Base-by-base conservation (phyloP, 2,797 vertebrate genomes). In the Alectoris magna region DNA sequence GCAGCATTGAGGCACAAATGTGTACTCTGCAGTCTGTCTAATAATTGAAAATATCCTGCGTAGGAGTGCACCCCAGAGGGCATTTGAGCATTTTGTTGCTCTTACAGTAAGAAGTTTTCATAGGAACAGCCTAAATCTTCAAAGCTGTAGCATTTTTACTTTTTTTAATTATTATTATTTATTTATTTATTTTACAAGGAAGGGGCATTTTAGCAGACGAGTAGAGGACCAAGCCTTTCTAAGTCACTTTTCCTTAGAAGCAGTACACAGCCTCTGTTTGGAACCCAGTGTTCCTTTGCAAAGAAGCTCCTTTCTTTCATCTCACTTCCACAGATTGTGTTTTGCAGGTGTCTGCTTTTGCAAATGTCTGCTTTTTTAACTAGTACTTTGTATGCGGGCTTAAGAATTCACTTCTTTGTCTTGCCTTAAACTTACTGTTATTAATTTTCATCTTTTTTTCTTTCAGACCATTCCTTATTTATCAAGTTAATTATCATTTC, bases 131-230 rank as follows among this genome's bases (percentile, higher is more conserved):
- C 22, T 71, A 14, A 34, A 22, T 63, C 19, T 60, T 84, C 29
- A 34, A 77, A 11, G 6, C 19, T 6, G 9, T 55, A 44, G 11
- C 55, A 29, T 22, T 63, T 27, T 1, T 6, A 2, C 49, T 60
- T 34, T 34, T 34, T 34, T 34, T 34, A 34, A 34, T 34, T 34
- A 34, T 34, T 34, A 34, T 34, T 34, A 34, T 27, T 1, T 6
- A 2, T 27, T 1, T 6, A 2, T 27, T 1, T 6, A 2, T 3
- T 56, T 60, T 56, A n/a, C 2, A 2, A 21, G 15, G 39, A 7
- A 76, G 41, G 24, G 43, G n/a, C 6, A 31, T 14, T 83, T 73
- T 83, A 43, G 76, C 29, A 2, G 2, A 74, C 74, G 43, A 24
- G 6, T 31, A 62, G 18, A 23, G n/a, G 72, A 83, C 29, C 26